phyloP scores from a whole-genome alignment of 2,113 vertebrate genomes.

The Sula dactylatra region DNA sequence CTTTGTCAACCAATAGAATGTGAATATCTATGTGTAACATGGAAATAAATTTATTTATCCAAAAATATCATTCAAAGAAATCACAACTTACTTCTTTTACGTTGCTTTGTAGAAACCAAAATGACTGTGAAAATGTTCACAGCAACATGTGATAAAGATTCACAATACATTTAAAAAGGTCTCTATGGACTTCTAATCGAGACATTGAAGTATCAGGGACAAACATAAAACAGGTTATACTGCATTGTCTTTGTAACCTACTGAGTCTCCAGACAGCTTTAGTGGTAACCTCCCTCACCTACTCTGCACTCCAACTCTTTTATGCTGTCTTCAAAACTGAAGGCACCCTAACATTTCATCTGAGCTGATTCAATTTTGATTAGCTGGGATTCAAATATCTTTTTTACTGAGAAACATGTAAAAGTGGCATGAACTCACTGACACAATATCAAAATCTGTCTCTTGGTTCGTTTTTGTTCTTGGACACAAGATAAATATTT shows the following conservation, averaged over 20 bases:
- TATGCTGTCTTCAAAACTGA: background rate
- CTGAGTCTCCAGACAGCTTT: background rate
- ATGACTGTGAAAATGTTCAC: background rate
- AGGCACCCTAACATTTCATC: background rate
- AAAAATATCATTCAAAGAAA: background rate
- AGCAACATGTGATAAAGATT: background rate
- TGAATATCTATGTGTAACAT: background rate
- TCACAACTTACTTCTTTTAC: background rate
- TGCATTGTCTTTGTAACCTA: background rate
- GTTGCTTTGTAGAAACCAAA: background rate
- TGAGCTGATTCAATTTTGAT: background rate
- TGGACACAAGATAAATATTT: background rate
- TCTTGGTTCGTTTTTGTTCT: background rate
- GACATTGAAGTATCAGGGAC: background rate
- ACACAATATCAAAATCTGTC: background rate
- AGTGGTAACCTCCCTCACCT: background rate
- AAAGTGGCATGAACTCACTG: background rate
- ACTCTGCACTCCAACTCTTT: background rate
- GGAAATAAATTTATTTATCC: background rate
- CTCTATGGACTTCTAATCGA: background rate
- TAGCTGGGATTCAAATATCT: background rate
- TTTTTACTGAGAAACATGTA: background rate
- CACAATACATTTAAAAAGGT: background rate
- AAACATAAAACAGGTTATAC: background rate
- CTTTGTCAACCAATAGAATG: background rate